phyloP scores from a whole-genome alignment of 2,888 invertebrate genomes.

The Odontocerum albicorne region DNA sequence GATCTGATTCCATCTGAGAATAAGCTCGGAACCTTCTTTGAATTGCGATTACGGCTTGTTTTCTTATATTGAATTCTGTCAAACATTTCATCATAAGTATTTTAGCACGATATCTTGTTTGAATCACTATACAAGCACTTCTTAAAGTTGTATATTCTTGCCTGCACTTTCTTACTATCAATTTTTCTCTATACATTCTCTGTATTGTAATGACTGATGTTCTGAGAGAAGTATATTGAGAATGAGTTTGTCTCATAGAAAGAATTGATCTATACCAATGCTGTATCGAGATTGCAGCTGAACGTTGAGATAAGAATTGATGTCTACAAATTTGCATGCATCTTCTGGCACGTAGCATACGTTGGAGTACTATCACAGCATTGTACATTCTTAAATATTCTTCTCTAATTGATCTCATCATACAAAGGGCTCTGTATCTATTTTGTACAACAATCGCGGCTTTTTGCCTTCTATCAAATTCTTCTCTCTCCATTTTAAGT shows the following conservation, averaged over 20 bases:
- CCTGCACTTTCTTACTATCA: conserved; percentile 31
- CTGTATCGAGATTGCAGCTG: conserved; percentile 39
- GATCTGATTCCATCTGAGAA: conserved; percentile 38
- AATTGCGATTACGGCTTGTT: conserved; percentile 6
- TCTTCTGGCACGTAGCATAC: conserved; percentile 42
- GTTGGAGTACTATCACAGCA: conserved; percentile 51
- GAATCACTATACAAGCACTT: conserved; percentile 48
- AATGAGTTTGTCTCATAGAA: conserved; percentile 36
- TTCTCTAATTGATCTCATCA: conserved; percentile 45
- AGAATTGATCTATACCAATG: conserved; percentile 38
- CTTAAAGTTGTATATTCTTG: conserved; percentile 44
- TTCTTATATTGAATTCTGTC: conserved; percentile 5
- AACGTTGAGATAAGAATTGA: conserved; percentile 1
- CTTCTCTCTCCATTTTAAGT: conserved; percentile 8
- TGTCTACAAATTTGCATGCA: conserved; percentile 18
- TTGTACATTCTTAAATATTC: conserved; percentile 44
- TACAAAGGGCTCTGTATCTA: conserved; percentile 42
- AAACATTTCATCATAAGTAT: conserved; percentile 7
- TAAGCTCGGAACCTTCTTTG: conserved; percentile 35
- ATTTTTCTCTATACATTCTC: conserved; percentile 15
- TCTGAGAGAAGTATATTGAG: conserved; percentile 13
- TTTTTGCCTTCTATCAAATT: conserved; percentile 38
- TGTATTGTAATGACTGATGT: conserved; percentile 12
- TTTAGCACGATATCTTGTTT: conserved; percentile 46
- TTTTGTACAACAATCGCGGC: conserved; percentile 51